Evolutionary conservation across 2,797 vertebrate genomes (phyloP), one percentile per base, ranked within the genome.

Genomic region (Dallia pectoralis): DNA sequence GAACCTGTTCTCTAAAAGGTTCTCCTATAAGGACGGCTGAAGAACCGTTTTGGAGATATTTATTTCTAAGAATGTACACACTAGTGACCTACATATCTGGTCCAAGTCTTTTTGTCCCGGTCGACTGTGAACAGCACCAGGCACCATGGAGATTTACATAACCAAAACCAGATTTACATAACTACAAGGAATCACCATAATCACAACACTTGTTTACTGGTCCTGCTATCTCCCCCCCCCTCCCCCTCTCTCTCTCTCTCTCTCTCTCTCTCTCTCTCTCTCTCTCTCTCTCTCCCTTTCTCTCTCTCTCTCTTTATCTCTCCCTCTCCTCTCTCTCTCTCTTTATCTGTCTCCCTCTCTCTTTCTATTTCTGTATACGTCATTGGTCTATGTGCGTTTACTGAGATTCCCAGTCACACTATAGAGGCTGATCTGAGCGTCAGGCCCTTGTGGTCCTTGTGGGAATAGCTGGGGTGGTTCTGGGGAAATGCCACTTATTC

Each of bases 401-500:
- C 89, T 82, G 82, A 73, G 81, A 80, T 83, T 88, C 82, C 68
- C 87, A 79, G 85, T 86, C 86, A 78, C 81, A 81, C n/a, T 22
- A 9, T 14, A 56, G 77, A 69, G 30, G 81, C 72, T 89, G 86
- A 89, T 87, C 88, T 74, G 74, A 89, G 76, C 83, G 78, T 33
- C 53, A 61, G 15, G 61, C 76, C 74, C 5, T 77, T 85, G 87
- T 89, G 87, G 87, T 88, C n/a, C n/a, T n/a, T n/a, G 83, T 93
- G 93, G 94, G 93, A 93, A 93, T 95, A 93, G 94, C 93, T 89
- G 91, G 88, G 89, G 87, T 85, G 85, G 95, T 94, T 88, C 93
- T 94, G 93, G 93, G 93, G 92, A 86, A 94, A 96, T 96, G 94
- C 92, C 90, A 92, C 90, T 92, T 91, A 93, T 94, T 92, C 87